Evolutionary conservation across 2,113 vertebrate species (phyloP), one percentile per base, ranked within the genome.

Genomic region (Erpornis zantholeuca): DNA sequence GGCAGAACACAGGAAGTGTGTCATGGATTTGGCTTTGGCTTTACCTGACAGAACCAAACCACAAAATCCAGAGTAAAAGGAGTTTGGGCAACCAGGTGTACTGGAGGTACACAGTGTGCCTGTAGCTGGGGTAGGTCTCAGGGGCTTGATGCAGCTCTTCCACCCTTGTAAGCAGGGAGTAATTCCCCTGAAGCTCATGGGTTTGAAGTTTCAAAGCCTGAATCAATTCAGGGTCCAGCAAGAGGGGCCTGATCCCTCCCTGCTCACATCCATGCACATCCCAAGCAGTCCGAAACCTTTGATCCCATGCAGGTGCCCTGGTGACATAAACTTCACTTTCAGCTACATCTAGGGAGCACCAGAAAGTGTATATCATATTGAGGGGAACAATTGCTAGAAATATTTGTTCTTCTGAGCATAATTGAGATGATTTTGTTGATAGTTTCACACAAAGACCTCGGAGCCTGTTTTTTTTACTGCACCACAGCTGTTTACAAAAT

Each of bases 61-160:
- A 17, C 64, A 56, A 56, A 91, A 24, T 38, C 8, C 7, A 4
- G 66, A 68, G 42, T 22, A n/a, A 21, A 71, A 59, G 59, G 22
- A 78, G 45, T 69, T 69, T 0, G 0, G 44, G 16, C 64, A 40
- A 5, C 45, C 44, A 24, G 60, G 11, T 65, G 40, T 50, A 44
- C 49, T 63, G 0, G 0, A 45, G 73, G 33, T 53, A 24, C 1
- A 0, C 15, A 7, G 44, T 6, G 18, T 29, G 42, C 21, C 22
- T 35, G 15, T 6, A 17, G 36, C 36, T 3, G 2, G 18, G 6
- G 8, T 18, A 7, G 23, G 27, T 57, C 50, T 40, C 25, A 29
- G 52, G 60, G 52, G 8, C 28, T 69, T 17, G 45, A 9, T 45
- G 33, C 35, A 38, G 21, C 47, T 57, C 70, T 88, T 45, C 25